These are phyloP conservation scores for Gnatocerus cornutus DNA, from an alignment of 2,888 invertebrate genomes.

Conservation along the genomic window DNA sequence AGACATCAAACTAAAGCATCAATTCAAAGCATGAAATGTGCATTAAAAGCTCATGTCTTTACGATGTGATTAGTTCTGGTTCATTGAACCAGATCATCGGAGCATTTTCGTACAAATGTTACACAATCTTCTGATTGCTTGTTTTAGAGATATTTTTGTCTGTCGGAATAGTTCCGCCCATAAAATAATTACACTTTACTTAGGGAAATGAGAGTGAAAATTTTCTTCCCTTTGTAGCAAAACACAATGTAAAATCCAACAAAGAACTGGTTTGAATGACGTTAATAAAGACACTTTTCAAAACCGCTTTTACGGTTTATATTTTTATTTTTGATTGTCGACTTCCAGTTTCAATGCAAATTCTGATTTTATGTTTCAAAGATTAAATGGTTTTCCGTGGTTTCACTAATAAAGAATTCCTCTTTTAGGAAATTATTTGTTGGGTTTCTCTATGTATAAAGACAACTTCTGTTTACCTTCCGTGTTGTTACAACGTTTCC, in stretches of 20 bases:
- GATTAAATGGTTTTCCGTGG: no score
- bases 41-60: slow-evolving; percentile 5
- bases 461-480: no score
- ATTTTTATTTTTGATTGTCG: neutral
- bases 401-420: no score
- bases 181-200: slow-evolving; percentile 7
- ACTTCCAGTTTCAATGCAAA: neutral
- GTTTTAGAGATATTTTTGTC: no score
- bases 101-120: no score
- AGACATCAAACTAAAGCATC: neutral
- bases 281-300: slow-evolving; percentile 1
- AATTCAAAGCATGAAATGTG: neutral
- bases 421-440: no score
- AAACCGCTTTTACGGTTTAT: slow-evolving; percentile 5
- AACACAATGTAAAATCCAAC: slow-evolving; percentile 10
- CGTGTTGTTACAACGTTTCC: no score
- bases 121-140: no score
- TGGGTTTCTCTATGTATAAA: no score
- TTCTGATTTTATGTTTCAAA: no score
- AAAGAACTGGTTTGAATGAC: slow-evolving; percentile 7
- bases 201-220: neutral
- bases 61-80: neutral
- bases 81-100: neutral
- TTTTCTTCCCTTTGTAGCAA: neutral
- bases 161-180: neutral